Evolutionary conservation across 2,797 vertebrate species (phyloP).

Genomic region (Chelidonichthys spinosus): DNA sequence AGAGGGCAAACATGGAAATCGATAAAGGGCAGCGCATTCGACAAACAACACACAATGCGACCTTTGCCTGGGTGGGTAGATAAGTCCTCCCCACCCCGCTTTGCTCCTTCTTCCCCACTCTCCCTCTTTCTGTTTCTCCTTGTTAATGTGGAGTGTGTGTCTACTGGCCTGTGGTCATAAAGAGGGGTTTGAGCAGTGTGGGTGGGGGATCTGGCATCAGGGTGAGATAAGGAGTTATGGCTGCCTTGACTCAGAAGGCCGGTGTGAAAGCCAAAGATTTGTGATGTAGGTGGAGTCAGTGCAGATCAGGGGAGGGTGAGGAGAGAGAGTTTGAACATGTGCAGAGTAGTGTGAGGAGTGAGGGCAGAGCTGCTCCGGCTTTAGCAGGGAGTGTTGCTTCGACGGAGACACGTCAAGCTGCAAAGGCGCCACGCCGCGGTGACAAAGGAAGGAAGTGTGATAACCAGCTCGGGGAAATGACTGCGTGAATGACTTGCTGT

Average conservation of each 20-base stretch:
- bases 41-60: slow-evolving; percentile 61
- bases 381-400: not conserved
- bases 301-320: slow-evolving; percentile 44
- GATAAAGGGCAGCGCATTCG: slow-evolving; percentile 41
- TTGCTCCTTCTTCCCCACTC: not conserved
- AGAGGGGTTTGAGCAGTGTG: slow-evolving; percentile 21
- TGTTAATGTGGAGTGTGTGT: slow-evolving; percentile 42
- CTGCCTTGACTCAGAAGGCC: not conserved
- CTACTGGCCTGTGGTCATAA: slow-evolving; percentile 27
- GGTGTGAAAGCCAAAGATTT: slow-evolving; percentile 40
- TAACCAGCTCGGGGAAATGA: slow-evolving; percentile 66
- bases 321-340: slow-evolving; percentile 30
- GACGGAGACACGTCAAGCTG: not conserved
- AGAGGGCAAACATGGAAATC: slow-evolving; percentile 57
- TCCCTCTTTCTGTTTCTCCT: slow-evolving; percentile 20
- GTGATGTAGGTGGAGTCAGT: slow-evolving; percentile 71
- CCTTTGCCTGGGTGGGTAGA: slow-evolving; percentile 74
- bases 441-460: slow-evolving; percentile 66
- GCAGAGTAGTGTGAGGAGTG: slow-evolving; percentile 40
- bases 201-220: slow-evolving; percentile 9
- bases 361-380: slow-evolving; percentile 28
- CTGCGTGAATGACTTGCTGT: slow-evolving; percentile 43
- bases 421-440: not conserved
- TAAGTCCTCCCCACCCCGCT: slow-evolving; percentile 38
- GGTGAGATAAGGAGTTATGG: slow-evolving; percentile 43